Evolutionary conservation across 1,140 invertebrate species (phyloP), one percentile per base, ranked within the genome.

Genomic region (Aphelenchoides fujianensis): DNA sequence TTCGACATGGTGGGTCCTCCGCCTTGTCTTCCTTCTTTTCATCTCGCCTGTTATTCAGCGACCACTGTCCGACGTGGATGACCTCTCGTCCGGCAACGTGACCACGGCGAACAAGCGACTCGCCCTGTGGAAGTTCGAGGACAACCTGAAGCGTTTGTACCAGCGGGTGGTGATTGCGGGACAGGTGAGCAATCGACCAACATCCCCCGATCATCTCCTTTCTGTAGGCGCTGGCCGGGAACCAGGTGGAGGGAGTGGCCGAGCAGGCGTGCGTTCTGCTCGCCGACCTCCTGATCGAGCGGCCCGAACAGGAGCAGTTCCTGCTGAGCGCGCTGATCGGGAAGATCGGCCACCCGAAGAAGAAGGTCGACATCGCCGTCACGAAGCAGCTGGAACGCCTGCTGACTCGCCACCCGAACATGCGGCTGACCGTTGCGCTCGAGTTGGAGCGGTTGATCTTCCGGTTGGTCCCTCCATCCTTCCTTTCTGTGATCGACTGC

Each of bases 371-470:
- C 0, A 91, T 93, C 0, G 92, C 93, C 86, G 89, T 91, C 0
- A 89, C 92, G 37, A 91, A 92, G 85, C 90, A 92, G 76, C 86
- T 98, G n/a, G 91, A 92, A 80, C 84, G 97, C 1, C 86, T 96
- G n/a, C 76, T 75, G 64, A 87, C 89, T 55, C 88, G 90, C 73
- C 94, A 97, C 88, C 90, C 92, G 0, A 92, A 92, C 69, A 97
- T 97, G 92, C 96, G 95, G 85, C 83, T 86, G 0, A 90, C 94
- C 0, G 90, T 97, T 30, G 87, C 94, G 2, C 86, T 88, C 36
- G 93, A 97, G 86, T 89, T 97, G 2, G 93, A 97, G 84, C 91
- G 91, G 78, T 86, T 97, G 36, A 82, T 97, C 1, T 97, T 94
- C 85, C 88, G 92, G 85, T 88, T 27, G 32, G 66, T 66, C 7